Evolutionary conservation across 2,113 vertebrate genomes (phyloP).

Genomic region (Antidorcas marsupialis): DNA sequence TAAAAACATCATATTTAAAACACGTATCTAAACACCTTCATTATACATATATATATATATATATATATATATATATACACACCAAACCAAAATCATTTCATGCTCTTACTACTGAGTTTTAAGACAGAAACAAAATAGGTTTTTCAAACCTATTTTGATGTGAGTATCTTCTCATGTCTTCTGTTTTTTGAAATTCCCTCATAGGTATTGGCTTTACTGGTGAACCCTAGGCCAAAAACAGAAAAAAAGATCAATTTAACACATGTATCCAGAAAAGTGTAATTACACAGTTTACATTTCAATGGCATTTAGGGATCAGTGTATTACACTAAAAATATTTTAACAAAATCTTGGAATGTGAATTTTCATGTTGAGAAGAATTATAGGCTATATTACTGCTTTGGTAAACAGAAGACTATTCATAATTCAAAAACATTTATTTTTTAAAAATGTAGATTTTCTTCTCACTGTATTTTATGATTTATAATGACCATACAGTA

Average conservation of each 20-base stretch:
- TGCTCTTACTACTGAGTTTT: not conserved
- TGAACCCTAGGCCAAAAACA: constrained; percentile 82
- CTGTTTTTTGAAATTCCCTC: constrained; percentile 83
- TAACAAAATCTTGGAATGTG: not conserved
- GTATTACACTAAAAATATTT: not conserved
- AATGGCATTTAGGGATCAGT: not conserved
- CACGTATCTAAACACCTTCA: not conserved
- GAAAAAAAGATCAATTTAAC: constrained; percentile 36
- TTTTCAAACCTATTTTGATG: constrained; percentile 85
- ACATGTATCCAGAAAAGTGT: not conserved
- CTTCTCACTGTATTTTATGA: not conserved
- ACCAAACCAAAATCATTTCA: constrained; percentile 24
- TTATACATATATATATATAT: not conserved
- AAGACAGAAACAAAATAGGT: constrained; percentile 14
- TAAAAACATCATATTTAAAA: not conserved
- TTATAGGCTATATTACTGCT: not conserved
- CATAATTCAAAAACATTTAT: not conserved
- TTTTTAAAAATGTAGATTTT: not conserved
- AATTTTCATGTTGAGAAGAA: not conserved
- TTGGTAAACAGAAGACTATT: constrained; percentile 28
- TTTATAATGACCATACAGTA: not conserved
- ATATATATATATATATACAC: not conserved
- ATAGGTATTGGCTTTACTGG: constrained; percentile 78
- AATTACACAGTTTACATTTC: not conserved
- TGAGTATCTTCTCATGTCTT: constrained; percentile 83